Evolutionary conservation across 2,113 vertebrate genomes (phyloP), one percentile per base, ranked within the genome.

Genomic region (Castor canadensis): DNA sequence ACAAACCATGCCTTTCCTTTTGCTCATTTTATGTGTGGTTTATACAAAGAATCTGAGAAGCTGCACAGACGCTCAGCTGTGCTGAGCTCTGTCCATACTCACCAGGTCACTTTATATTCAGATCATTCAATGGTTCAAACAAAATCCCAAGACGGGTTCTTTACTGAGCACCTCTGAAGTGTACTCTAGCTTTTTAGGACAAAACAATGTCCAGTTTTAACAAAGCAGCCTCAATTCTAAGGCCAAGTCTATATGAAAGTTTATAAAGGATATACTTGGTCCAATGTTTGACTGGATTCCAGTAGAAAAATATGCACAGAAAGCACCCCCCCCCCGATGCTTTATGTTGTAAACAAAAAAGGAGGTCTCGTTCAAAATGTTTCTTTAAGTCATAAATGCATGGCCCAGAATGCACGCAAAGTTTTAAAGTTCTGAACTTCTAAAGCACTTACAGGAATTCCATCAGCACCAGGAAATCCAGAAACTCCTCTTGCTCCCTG

Each of bases 401-500:
- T 6, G n/a, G 81, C 49, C 71, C 20, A 43, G n/a, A 58, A 24
- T 0, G 22, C 20, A 28, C 0, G 24, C 13, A 52, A 32, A 28
- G 49, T 52, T 69, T 54, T 11, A 64, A 79, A 45, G 76, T 56
- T 38, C 52, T 38, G 43, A 47, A 80, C 73, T 40, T 54, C 60
- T 20, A 56, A 54, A 38, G 26, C 95, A 98, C 99, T 99, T 98
- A 99, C 99, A 62, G 99, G 99, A 98, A 99, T 98, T 22, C 99
- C 99, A 62, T 99, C 98, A 7, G 97, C 98, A 87, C 99, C 99
- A 0, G 99, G 93, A 97, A 99, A 99, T n/a, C 99, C 99, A 64
- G 99, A 99, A 91, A 99, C 98, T 3, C 99, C 99, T 87, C 98
- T 98, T 98, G 98, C 98, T 90, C 99, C 99, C 99, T 99, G 94